Base-by-base conservation (phyloP, 2,113 vertebrate species). In the Edolisoma coerulescens region DNA sequence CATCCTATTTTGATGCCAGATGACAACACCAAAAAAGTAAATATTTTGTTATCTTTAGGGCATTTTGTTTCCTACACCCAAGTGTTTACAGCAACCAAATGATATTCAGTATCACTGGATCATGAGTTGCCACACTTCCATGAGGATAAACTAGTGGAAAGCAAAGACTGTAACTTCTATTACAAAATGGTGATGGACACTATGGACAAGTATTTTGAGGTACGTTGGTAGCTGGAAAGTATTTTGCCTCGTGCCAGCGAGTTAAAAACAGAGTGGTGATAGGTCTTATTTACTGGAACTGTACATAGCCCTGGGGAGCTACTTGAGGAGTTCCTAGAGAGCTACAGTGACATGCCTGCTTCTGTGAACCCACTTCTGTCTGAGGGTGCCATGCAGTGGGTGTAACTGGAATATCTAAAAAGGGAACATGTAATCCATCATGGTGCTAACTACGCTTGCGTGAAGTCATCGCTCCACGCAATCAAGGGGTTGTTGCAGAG, bases 351-450 rank as follows among this genome's bases (percentile, higher is more conserved):
- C 32, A 95, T 98, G 15, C 95, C 97, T 93, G 97, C 97, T 44
- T 92, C 98, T 71, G 95, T 98, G 98, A 98, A 97, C 93, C 96
- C 98, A 14, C 97, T 98, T 56, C 92, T 99, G n/a, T 98, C 98
- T 97, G 98, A 99, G 92, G 97, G 98, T 50, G 98, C 98, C 64
- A 97, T 98, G 97, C 97, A 98, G 68, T 98, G 98, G 33, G 96
- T 99, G 98, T 98, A 96, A 98, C 98, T 98, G 42, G 45, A 67
- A 16, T 28, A 44, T 7, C 32, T 41, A 1, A 19, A 37, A 74
- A 60, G 9, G 39, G 19, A 84, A 22, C 27, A 18, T 17, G 6
- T 17, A 65, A 70, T 45, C 77, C 42, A 44, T 65, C n/a, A 7
- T 11, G 33, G 7, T 78, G 54, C 22, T 42, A 13, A 22, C 56